Percentiles rank a stretch among this genome's conserved stretches.
Evolutionary conservation across 2,113 vertebrate genomes (phyloP).

Genomic region (Scytalopus superciliaris): DNA sequence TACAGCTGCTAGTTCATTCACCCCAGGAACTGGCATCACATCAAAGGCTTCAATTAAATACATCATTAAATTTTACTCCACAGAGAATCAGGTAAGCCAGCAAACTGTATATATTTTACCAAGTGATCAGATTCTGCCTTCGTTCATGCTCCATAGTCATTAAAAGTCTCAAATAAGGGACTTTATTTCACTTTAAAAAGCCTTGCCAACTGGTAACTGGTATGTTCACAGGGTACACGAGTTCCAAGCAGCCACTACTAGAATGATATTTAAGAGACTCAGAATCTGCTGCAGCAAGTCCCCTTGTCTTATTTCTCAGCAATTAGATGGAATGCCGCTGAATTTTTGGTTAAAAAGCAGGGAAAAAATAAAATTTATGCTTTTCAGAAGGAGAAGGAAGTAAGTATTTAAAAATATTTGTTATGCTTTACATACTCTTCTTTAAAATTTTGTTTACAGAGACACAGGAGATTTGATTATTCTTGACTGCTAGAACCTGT

Average conservation of each 20-base stretch:
- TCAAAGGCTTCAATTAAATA: constrained; percentile 35
- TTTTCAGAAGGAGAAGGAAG: not conserved
- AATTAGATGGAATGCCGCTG: not conserved
- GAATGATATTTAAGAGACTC: not conserved
- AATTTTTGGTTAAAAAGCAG: not conserved
- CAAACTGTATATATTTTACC: not conserved
- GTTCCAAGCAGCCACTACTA: not conserved
- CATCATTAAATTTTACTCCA: constrained; percentile 5
- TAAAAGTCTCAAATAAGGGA: not conserved
- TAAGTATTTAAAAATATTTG: not conserved
- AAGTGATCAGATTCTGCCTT: not conserved
- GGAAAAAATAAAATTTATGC: not conserved
- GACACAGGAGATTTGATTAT: not conserved
- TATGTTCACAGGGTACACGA: not conserved
- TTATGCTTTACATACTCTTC: not conserved
- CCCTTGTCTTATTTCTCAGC: not conserved
- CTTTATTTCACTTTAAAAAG: not conserved
- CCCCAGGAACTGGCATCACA: not conserved
- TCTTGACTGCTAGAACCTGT: not conserved
- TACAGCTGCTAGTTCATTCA: not conserved
- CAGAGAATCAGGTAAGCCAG: not conserved
- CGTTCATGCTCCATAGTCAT: not conserved
- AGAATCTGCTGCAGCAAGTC: not conserved
- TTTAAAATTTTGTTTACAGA: not conserved
- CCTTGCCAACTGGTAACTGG: not conserved